Evolutionary conservation across 2,888 invertebrate genomes (phyloP).

Genomic region (Pollenia griseotomentosa): DNA sequence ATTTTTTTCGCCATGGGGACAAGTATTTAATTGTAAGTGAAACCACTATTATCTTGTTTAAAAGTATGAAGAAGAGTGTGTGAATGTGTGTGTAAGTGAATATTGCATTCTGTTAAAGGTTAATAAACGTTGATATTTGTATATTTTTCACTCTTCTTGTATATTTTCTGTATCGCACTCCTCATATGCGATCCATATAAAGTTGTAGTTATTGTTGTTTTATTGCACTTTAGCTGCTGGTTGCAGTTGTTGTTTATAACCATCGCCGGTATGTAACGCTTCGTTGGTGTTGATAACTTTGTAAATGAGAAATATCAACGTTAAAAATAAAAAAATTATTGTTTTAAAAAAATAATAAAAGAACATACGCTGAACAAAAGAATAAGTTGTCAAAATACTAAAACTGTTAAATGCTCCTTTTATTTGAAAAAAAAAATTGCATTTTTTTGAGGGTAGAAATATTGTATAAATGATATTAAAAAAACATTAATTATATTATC

Average conservation of each 20-base stretch:
- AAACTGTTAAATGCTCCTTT: constrained; percentile 48
- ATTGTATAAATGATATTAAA: constrained; percentile 25
- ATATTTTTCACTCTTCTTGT: constrained; percentile 43
- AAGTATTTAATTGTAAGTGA: constrained; percentile 72
- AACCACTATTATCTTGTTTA: constrained; percentile 67
- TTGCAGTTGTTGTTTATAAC: constrained; percentile 62
- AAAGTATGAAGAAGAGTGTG: constrained; percentile 28
- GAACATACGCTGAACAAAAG: constrained; percentile 4
- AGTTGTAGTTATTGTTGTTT: constrained; percentile 48
- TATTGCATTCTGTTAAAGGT: constrained; percentile 68
- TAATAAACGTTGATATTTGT: constrained; percentile 73
- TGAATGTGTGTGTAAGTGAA: constrained; percentile 25
- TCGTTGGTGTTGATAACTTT: constrained; percentile 72
- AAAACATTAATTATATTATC: constrained; percentile 50
- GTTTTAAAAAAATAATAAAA: constrained; percentile 1
- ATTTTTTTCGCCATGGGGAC: constrained; percentile 56
- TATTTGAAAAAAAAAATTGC: constrained; percentile 60
- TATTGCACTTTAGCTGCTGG: constrained; percentile 66
- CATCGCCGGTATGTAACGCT: constrained; percentile 64
- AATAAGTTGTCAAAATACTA: constrained; percentile 70
- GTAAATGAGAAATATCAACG: constrained; percentile 54
- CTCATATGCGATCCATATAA: not conserved
- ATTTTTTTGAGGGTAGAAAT: constrained; percentile 49
- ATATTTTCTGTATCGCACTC: constrained; percentile 9
- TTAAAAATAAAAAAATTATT: not conserved